These are phyloP conservation scores for Wasmannia auropunctata DNA, from an alignment of 1,140 invertebrate genomes.

Conservation along the genomic window DNA sequence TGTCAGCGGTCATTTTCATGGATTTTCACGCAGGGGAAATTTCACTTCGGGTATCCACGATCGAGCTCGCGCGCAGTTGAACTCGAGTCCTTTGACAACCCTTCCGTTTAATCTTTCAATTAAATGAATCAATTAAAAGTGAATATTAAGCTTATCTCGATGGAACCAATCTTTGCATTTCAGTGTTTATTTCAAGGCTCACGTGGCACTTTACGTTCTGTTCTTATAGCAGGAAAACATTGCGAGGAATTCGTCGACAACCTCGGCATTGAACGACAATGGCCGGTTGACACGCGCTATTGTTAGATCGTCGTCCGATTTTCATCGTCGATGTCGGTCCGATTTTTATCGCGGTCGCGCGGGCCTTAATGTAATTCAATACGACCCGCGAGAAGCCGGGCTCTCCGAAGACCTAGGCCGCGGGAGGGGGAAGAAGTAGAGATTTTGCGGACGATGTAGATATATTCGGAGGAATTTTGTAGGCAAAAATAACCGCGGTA, in stretches of 20 bases:
- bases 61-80: neutral
- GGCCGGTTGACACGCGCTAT: neutral
- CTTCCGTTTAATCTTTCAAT: too few relatives aligned
- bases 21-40: constrained; percentile 17
- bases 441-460: constrained; percentile 82
- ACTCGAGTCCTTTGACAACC: neutral
- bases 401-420: constrained; percentile 65
- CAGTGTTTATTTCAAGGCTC: neutral
- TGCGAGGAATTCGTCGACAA: neutral
- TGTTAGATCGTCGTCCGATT: neutral
- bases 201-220: neutral
- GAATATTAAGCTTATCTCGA: neutral
- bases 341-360: constrained; percentile 13
- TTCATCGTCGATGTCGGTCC: constrained; percentile 5
- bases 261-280: constrained; percentile 6
- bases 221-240: neutral
- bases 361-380: constrained; percentile 75
- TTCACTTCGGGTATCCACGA: neutral
- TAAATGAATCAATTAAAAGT: neutral
- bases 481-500: constrained; percentile 82
- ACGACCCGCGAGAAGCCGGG: constrained; percentile 57
- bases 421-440: constrained; percentile 75
- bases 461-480: constrained; percentile 84
- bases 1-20: constrained; percentile 12
- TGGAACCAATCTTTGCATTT: neutral